Conservation (phyloP, 2,113 vertebrate species). For the Poeciliopsis retropinna region DNA sequence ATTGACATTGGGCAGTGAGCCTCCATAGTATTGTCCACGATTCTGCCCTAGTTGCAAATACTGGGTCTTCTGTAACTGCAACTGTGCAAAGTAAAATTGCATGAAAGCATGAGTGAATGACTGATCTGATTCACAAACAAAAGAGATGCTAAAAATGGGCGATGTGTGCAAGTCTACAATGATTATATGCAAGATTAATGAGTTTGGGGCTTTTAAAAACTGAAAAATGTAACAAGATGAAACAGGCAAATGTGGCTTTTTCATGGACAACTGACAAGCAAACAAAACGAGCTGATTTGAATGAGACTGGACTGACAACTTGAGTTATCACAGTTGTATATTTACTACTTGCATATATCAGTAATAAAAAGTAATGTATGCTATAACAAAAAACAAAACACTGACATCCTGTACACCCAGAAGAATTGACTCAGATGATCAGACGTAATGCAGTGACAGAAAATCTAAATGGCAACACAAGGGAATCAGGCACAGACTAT, state of each 20-base stretch:
- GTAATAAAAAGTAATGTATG: conserved; percentile 36
- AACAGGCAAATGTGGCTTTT: conserved; percentile 44
- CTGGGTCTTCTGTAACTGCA: conserved; percentile 99
- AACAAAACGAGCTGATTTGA: conserved; percentile 37
- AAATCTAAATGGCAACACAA: conserved; percentile 57
- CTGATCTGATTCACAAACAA: conserved; percentile 68
- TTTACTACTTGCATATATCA: conserved; percentile 33
- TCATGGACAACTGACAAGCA: conserved; percentile 35
- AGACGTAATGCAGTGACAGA: conserved; percentile 43
- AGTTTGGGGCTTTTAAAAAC: conserved; percentile 1
- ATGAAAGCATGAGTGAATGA: conserved; percentile 83
- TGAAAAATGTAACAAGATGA: conserved; percentile 35
- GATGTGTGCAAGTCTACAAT: conserved; percentile 42
- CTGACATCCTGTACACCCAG: background rate
- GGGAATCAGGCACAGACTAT: conserved; percentile 46
- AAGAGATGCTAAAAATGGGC: conserved; percentile 53
- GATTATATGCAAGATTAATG: conserved; percentile 32
- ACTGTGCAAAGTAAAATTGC: conserved; percentile 87
- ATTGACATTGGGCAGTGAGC: conserved; percentile 98
- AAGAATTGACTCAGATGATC: conserved; percentile 20
- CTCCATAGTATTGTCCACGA: conserved; percentile 98
- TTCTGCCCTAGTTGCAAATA: conserved; percentile 98
- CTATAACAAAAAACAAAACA: conserved; percentile 23
- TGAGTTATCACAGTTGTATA: conserved; percentile 34
- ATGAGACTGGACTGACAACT: conserved; percentile 53